These are phyloP conservation scores for Diglossa cyanea DNA, from an alignment of 2,797 vertebrate species.

Conservation along the genomic window DNA sequence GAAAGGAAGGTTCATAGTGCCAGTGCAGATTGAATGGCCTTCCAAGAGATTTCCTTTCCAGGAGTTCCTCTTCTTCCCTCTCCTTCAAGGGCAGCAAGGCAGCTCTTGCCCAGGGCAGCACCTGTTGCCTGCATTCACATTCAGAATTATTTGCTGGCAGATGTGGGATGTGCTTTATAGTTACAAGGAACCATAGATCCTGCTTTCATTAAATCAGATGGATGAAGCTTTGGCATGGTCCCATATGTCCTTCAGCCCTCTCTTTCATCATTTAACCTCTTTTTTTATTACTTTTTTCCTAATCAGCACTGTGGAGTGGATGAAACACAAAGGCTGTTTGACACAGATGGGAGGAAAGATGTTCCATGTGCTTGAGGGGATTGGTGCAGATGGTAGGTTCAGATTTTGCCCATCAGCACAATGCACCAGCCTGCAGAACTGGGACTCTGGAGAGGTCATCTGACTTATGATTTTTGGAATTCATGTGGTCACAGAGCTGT, in stretches of 20 bases:
- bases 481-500: neutral
- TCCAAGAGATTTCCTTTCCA: neutral
- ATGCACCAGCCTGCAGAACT: neutral
- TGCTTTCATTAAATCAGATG: neutral
- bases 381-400: constrained; percentile 10
- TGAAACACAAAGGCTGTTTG: neutral
- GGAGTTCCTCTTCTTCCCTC: neutral
- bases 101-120: neutral
- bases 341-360: neutral
- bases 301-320: neutral
- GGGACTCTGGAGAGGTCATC: neutral
- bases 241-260: neutral
- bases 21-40: neutral
- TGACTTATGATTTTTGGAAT: neutral
- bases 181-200: neutral
- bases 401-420: neutral
- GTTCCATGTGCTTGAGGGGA: neutral
- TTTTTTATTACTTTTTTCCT: neutral
- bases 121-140: neutral
- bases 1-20: neutral
- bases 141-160: neutral
- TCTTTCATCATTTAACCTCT: neutral
- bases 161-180: neutral
- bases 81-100: neutral
- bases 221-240: neutral